Evolutionary conservation across 2,113 vertebrate species (phyloP), one percentile per base, ranked within the genome.

Genomic region (Neogobius melanostomus): DNA sequence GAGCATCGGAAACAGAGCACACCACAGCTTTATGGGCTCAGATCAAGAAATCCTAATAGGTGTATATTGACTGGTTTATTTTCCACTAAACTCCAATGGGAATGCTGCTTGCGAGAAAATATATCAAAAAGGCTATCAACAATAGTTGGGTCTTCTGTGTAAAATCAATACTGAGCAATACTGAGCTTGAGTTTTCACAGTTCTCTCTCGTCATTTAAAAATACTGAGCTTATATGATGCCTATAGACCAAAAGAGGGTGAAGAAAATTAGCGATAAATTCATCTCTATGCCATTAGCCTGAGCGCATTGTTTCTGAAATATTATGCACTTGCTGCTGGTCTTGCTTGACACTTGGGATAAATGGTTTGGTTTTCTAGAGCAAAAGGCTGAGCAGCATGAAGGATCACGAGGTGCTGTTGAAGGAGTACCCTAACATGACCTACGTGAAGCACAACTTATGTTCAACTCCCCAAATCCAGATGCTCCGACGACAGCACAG

Each of bases 11-110:
- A 93, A 86, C 69, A 16, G 64, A 49, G 75, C 17, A 57, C 93
- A 94, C 94, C 94, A 94, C 93, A 83, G 96, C 94, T 98, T 99
- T 97, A 98, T 95, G 93, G 94, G 94, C 93, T 95, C 95, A 97
- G 96, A 98, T 98, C 96, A 98, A 98, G 95, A 96, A 96, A 98
- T 96, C 95, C 97, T 98, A 98, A 98, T 98, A 97, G 97, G 97
- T 96, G 93, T 95, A 96, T 98, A 98, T 97, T 97, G 96, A 98
- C 95, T 94, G 94, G 92, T 95, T 95, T 92, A 88, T 90, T 91
- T 93, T 79, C 90, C 72, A 89, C 93, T 95, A 95, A 95, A 95
- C 94, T 96, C 95, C 89, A 92, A 82, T 94, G 96, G 96, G 95
- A 95, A 94, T 66, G 88, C 90, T 91, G 91, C 91, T 91, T 95